Evolutionary conservation across 2,888 invertebrate genomes (phyloP), one percentile per base, ranked within the genome.

Genomic region (Carterocephalus palaemon): DNA sequence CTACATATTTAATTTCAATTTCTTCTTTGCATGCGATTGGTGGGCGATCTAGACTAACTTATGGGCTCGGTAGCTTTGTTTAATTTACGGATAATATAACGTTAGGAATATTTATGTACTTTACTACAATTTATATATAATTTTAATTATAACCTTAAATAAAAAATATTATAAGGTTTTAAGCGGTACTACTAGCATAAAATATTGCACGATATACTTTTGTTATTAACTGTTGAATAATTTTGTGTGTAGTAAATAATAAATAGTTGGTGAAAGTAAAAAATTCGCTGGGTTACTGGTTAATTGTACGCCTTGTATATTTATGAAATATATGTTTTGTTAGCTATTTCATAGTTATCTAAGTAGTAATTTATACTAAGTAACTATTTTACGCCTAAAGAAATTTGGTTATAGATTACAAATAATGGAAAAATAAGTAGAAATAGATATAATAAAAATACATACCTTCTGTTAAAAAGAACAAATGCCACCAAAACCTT

Each of bases 21-120:
- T 40, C 40, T 47, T 42, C 9, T n/a, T 7, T 53, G 53, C 39
- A 50, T 53, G 52, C 4, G 17, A 6, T 39, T 32, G 47, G 47
- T 53, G 54, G 51, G 52, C 48, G 47, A 42, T 49, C 40, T 47
- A 49, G 46, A 52, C 52, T 48, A 49, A 51, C 22, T 9, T 12
- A 28, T 52, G 51, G 53, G 51, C 47, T 51, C 32, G 46, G 33
- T 47, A 22, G 48, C 34, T 48, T 41, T 16, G 12, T 33, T 26
- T 29, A 40, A 16, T 42, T 15, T 42, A 31, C 39, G 46, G 33
- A 43, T 19, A 20, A 28, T 37, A 20, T 17, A 24, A 7, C 12
- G 12, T 10, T 7, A 12, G 5, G 3, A 1, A 1, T 10, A 5
- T 24, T 10, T 24, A 5, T 24, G 12, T 10, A 12, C 12, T 6